Evolutionary conservation across 2,888 invertebrate species (phyloP), one percentile per base, ranked within the genome.

Genomic region (Biston betularia): DNA sequence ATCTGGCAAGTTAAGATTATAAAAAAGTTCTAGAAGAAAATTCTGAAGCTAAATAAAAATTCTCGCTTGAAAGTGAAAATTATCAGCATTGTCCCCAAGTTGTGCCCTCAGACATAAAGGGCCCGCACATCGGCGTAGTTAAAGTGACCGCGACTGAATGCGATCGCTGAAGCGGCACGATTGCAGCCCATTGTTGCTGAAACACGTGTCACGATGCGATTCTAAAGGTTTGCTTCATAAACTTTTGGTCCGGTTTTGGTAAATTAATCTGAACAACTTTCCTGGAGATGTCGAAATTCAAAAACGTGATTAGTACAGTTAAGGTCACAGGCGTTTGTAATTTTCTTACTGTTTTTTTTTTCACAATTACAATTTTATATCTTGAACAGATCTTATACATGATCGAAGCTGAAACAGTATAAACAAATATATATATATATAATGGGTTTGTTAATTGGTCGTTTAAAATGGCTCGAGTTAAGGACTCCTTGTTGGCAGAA

Each of bases 81-180:
- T 79, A 81, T 82, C 80, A 81, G 79, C 75, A 79, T 79, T 79
- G 77, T 80, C 72, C 82, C 79, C 78, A 85, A 86, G 82, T 85
- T 82, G 80, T 79, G 80, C 79, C 83, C 81, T 82, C 78, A 76
- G 70, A 81, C 80, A 88, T 86, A 88, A 85, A 87, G 86, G 83
- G 82, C 86, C 87, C 89, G 88, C 88, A 88, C 85, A 82, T 86
- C 80, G 79, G 75, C 75, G 78, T 81, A 83, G 84, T 83, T 83
- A 80, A 82, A 87, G 84, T 87, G 88, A 88, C 85, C 89, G 85
- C 81, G 74, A 56, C 77, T 82, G 84, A 87, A 85, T 83, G 78
- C 79, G 82, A 77, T 75, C 81, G 82, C 74, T 81, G 68, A 67
- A 73, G 71, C 73, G 75, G 75, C 67, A 70, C 71, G 73, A 71